phyloP scores from a whole-genome alignment of 2,797 vertebrate genomes.

The Amblyopsis hoosieri region DNA sequence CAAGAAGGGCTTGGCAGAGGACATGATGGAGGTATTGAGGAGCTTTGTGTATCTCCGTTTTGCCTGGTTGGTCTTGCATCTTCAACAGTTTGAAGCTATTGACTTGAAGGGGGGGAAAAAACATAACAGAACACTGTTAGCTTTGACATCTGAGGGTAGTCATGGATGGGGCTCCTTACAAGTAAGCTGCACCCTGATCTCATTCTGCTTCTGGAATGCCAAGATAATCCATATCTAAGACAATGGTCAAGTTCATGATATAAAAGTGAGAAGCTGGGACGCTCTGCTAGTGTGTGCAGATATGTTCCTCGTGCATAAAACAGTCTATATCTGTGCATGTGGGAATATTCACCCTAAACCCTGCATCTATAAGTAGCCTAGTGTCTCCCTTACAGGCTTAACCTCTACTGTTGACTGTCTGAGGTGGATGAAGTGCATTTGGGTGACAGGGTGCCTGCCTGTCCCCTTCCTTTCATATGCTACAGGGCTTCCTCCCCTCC shows the following conservation, averaged over 20 bases:
- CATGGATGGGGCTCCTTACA: conserved; percentile 64
- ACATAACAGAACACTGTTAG: conserved; percentile 85
- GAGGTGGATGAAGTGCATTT: conserved; percentile 59
- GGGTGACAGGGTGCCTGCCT: conserved; percentile 35
- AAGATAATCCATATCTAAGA: conserved; percentile 22
- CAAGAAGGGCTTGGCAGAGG: conserved; percentile 22
- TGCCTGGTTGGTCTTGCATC: conserved; percentile 56
- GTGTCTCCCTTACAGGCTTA: neutral
- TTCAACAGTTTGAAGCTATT: conserved; percentile 77
- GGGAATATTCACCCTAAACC: conserved; percentile 19
- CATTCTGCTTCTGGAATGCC: conserved; percentile 28
- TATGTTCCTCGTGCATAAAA: conserved; percentile 13
- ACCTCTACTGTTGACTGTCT: conserved; percentile 32
- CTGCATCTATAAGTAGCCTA: conserved; percentile 16
- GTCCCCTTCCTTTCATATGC: conserved; percentile 34
- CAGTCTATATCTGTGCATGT: conserved; percentile 8
- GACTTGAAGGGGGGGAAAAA: conserved; percentile 80
- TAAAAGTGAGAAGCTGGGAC: conserved; percentile 14
- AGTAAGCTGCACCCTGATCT: conserved; percentile 48
- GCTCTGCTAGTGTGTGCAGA: conserved; percentile 21
- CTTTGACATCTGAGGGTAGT: conserved; percentile 72
- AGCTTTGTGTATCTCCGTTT: conserved; percentile 43
- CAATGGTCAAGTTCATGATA: conserved; percentile 21
- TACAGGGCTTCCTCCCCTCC: conserved; percentile 4
- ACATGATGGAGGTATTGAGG: conserved; percentile 33